A percentile compares a stretch with the other conserved stretches of the same genome.
phyloP scores from a whole-genome alignment of 2,113 vertebrate species.

The Ranitomeya variabilis region DNA sequence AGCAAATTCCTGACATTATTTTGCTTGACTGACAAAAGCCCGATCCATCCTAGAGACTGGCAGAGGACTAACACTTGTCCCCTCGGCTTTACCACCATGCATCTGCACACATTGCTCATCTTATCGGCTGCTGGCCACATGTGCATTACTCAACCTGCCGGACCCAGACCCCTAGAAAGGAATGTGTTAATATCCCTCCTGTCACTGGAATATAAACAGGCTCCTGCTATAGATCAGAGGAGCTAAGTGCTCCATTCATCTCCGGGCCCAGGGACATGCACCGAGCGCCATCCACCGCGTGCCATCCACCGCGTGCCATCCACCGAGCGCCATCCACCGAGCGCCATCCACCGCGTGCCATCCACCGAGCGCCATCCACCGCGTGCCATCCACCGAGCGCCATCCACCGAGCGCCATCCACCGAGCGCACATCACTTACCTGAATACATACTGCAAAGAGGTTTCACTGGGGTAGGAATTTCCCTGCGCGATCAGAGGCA shows the following conservation, averaged over 20 bases:
- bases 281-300: no score
- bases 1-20: constrained; percentile 24
- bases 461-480: constrained; percentile 91
- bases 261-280: not conserved
- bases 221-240: not conserved
- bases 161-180: constrained; percentile 6
- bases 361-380: no score
- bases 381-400: no score
- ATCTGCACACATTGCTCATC: not conserved
- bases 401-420: not conserved
- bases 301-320: no score
- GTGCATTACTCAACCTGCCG: not conserved
- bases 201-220: constrained; percentile 27
- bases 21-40: not conserved
- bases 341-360: no score
- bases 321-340: no score
- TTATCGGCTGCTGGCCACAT: not conserved
- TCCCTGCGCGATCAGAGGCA: constrained; percentile 94
- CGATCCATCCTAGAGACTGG: not conserved
- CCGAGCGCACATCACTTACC: constrained; percentile 68
- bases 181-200: constrained; percentile 23
- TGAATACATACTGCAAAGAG: constrained; percentile 83
- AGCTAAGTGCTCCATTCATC: not conserved
- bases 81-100: not conserved
- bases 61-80: not conserved